phyloP scores from a whole-genome alignment of 2,797 vertebrate species.

The Malurus splendens region DNA sequence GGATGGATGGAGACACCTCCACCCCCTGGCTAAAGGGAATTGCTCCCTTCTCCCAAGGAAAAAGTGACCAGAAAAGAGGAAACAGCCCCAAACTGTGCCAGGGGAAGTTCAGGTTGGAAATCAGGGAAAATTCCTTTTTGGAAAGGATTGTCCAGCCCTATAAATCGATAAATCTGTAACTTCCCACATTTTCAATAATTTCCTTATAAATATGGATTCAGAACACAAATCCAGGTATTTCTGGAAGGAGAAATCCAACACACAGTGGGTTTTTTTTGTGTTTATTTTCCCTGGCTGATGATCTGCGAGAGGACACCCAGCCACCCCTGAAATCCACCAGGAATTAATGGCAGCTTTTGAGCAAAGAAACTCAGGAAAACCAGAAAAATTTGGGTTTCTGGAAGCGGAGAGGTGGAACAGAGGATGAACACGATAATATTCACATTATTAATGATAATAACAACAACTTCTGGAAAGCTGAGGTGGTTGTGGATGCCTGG shows the following conservation, averaged over 20 bases:
- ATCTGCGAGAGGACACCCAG: not conserved
- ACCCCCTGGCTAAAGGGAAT: rapidly evolving
- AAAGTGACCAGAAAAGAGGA: not conserved
- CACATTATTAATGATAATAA: not conserved
- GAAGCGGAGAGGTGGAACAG: not conserved
- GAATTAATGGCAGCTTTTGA: not conserved
- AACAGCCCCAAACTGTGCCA: rapidly evolving
- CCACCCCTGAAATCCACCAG: not conserved
- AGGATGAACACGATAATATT: not conserved
- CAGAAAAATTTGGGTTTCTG: not conserved
- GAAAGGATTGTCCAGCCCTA: not conserved
- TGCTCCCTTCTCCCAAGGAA: rapidly evolving
- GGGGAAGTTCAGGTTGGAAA: rapidly evolving
- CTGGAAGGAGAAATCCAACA: not conserved
- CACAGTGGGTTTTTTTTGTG: too few species aligned
- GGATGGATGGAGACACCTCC: not conserved
- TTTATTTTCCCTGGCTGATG: not conserved
- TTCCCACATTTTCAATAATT: not conserved
- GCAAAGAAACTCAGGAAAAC: not conserved
- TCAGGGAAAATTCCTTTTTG: not conserved
- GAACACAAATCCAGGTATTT: not conserved
- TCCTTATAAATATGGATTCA: not conserved
- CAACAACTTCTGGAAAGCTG: not conserved
- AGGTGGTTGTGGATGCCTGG: not conserved
- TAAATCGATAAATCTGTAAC: not conserved